A percentile compares a stretch with the other conserved stretches of the same genome.
phyloP scores from a whole-genome alignment of 2,888 invertebrate genomes.

The Escarpia spicata region DNA sequence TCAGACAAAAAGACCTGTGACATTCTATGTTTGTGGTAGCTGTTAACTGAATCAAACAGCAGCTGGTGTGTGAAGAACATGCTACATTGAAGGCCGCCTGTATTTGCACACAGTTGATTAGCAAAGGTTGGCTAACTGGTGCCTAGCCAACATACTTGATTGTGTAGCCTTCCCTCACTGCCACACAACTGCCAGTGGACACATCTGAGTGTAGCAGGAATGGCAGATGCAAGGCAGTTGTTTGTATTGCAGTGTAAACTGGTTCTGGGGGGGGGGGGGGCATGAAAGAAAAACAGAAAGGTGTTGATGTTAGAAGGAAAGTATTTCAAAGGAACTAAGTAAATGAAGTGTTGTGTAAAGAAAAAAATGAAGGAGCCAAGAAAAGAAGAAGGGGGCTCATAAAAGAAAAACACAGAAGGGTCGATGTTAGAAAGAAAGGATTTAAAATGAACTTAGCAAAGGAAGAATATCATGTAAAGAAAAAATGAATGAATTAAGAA shows the following conservation, averaged over 20 bases:
- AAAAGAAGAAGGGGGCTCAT: not conserved
- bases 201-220: not conserved
- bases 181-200: not conserved
- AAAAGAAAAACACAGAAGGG: no score
- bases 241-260: not conserved
- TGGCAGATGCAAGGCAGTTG: not conserved
- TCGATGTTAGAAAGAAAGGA: no score
- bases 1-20: not conserved
- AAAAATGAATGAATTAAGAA: not conserved
- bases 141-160: not conserved
- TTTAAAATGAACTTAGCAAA: not conserved
- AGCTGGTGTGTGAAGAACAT: not conserved
- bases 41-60: not conserved
- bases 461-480: not conserved
- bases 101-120: not conserved
- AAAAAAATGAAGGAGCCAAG: not conserved
- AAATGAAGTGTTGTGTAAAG: no score
- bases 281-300: no score
- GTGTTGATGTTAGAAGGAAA: no score
- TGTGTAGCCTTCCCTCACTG: not conserved
- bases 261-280: not conserved
- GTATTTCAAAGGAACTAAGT: no score
- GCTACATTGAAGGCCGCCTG: not conserved
- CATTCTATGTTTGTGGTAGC: not conserved
- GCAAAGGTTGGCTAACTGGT: not conserved